Conservation (phyloP, 2,797 vertebrate genomes). For the Eulemur coronatus region DNA sequence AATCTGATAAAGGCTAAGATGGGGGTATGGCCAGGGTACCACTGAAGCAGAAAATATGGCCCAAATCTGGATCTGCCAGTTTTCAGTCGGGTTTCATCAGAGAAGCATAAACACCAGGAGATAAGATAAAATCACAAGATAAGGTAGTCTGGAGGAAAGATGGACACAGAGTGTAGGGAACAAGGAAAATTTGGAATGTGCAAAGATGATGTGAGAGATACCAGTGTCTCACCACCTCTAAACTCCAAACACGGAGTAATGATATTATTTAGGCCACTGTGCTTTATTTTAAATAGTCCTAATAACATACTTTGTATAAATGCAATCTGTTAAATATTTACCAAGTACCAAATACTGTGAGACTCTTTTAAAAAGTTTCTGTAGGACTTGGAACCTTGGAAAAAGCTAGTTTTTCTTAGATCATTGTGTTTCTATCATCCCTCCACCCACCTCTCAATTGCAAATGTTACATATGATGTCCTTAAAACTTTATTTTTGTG, state of each 20-base stretch:
- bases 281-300: neutral
- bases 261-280: neutral
- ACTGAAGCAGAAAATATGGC: neutral
- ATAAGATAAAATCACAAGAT: neutral
- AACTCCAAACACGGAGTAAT: accelerated
- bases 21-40: neutral
- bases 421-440: neutral
- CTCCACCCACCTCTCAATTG: too few relatives aligned
- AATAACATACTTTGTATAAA: neutral
- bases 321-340: neutral
- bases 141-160: neutral
- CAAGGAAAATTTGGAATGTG: neutral
- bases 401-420: neutral
- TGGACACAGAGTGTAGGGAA: neutral
- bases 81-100: neutral
- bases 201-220: accelerated
- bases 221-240: accelerated
- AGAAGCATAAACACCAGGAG: neutral
- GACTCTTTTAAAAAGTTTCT: neutral
- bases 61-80: neutral
- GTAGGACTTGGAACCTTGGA: too few relatives aligned
- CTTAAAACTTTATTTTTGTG: neutral
- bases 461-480: neutral
- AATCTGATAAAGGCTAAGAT: neutral
- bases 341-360: neutral